Percentiles rank a stretch among this genome's conserved stretches.
Conservation (phyloP, 2,888 invertebrate genomes). For the Phragmatobia fuliginosa region DNA sequence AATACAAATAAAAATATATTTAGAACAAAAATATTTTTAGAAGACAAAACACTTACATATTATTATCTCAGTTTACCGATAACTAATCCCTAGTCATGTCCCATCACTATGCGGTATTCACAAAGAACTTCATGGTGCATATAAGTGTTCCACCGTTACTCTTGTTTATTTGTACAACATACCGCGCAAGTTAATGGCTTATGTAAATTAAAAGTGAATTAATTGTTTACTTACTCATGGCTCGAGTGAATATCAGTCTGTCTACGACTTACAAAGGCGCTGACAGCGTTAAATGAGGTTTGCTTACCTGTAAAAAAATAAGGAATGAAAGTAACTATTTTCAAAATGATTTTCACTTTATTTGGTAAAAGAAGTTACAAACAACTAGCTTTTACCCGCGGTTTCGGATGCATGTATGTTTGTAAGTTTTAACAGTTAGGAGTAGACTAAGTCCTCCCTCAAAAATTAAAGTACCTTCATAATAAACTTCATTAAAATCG, state of each 20-base stretch:
- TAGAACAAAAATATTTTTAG: neutral
- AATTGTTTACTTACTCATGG: constrained; percentile 20
- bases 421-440: too few species aligned
- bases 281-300: neutral
- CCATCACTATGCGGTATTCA: constrained; percentile 57
- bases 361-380: too few species aligned
- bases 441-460: too few species aligned
- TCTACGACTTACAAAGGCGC: neutral
- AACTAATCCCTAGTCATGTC: constrained; percentile 12
- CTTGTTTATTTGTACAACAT: constrained; percentile 50
- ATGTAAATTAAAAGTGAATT: constrained; percentile 44
- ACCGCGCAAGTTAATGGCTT: constrained; percentile 42
- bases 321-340: neutral
- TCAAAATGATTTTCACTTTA: too few species aligned
- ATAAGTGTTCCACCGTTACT: constrained; percentile 74
- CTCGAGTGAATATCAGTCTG: neutral
- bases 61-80: constrained; percentile 15
- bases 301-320: constrained; percentile 18
- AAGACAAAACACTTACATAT: neutral
- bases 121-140: constrained; percentile 67
- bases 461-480: too few species aligned
- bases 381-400: too few species aligned
- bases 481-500: too few species aligned
- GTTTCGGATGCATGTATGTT: too few species aligned
- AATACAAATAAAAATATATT: neutral